Percentiles rank a stretch among this genome's conserved stretches.
phyloP scores from a whole-genome alignment of 2,888 invertebrate genomes.

The Chaetogeoica ovagalla region DNA sequence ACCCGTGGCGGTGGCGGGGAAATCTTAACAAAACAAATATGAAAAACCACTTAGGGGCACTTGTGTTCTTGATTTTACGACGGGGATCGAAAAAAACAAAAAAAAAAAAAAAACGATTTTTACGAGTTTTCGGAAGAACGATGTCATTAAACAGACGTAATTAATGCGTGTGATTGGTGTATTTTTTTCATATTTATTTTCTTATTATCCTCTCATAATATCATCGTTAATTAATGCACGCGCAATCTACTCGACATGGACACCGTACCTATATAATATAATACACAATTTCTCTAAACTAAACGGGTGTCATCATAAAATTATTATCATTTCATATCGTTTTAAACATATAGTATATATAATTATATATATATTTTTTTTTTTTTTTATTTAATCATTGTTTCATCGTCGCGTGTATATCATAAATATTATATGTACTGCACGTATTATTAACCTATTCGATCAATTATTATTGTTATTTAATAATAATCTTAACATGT shows the following conservation, averaged over 20 bases:
- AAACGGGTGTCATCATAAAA: too few relatives aligned
- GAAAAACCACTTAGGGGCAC: slow-evolving; percentile 36
- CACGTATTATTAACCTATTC: too few relatives aligned
- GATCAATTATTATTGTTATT: too few relatives aligned
- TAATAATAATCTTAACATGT: too few relatives aligned
- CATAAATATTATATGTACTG: too few relatives aligned
- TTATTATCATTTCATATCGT: too few relatives aligned
- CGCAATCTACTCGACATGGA: neutral
- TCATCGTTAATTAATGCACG: slow-evolving; percentile 21
- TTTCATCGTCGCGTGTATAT: too few relatives aligned
- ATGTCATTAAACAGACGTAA: slow-evolving; percentile 35
- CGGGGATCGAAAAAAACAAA: neutral
- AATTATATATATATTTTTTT: too few relatives aligned
- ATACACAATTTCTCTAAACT: too few relatives aligned
- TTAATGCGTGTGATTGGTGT: slow-evolving; percentile 17
- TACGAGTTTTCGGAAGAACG: slow-evolving; percentile 36
- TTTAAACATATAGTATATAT: neutral
- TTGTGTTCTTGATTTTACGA: slow-evolving; percentile 36
- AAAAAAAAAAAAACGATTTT: slow-evolving; percentile 1
- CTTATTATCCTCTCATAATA: too few relatives aligned
- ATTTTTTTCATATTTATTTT: neutral
- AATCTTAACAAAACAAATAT: neutral
- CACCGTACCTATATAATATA: too few relatives aligned
- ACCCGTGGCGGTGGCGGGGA: neutral
- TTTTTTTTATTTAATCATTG: neutral